Base-by-base conservation (phyloP, 2,888 invertebrate species). In the Fragum sueziense region DNA sequence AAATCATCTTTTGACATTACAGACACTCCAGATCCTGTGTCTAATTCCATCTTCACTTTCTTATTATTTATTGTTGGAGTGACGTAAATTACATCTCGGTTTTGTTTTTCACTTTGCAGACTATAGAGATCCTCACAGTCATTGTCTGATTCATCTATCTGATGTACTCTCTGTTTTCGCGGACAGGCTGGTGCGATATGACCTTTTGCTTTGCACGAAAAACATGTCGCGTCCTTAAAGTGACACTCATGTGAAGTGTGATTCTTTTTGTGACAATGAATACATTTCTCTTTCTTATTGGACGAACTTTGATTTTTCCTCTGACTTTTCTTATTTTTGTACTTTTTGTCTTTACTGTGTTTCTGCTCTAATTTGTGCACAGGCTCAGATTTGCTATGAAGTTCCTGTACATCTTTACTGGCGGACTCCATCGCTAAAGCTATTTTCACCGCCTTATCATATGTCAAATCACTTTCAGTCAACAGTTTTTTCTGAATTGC, bases 21-120 rank as follows among this genome's bases (percentile, higher is more conserved):
- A n/a, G n/a, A n/a, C n/a, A n/a, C n/a, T n/a, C n/a, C 84, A 22
- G 84, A 54, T 0, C 84, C 86, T n/a, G 82, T 86, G 51, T 84
- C 85, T 6, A 86, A 34, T 74, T 86, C 84, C 84, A 82, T 85
- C 14, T 68, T 68, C 0, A 79, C 1, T 4, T 17, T 0, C 47
- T 61, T 67, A 0, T 77, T 79, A 37, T 84, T 79, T n/a, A 86
- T 57, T 9, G 2, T 54, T 47, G 79, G 79, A 22, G 17, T 54
- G 1, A 79, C 70, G 29, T 47, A 72, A 17, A 81, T 78, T 7
- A 31, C 25, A 25, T 14, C 67, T 31, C 20, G 25, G 22, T 41
- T 22, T 52, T 3, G 31, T 29, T 47, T 52, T 27, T 33, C 61
- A n/a, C n/a, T n/a, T n/a, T n/a, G n/a, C 27, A 71, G 1, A n/a